Percentiles rank a stretch among this genome's conserved stretches.
Evolutionary conservation across 2,888 invertebrate species (phyloP).

Genomic region (Erebia epiphron): DNA sequence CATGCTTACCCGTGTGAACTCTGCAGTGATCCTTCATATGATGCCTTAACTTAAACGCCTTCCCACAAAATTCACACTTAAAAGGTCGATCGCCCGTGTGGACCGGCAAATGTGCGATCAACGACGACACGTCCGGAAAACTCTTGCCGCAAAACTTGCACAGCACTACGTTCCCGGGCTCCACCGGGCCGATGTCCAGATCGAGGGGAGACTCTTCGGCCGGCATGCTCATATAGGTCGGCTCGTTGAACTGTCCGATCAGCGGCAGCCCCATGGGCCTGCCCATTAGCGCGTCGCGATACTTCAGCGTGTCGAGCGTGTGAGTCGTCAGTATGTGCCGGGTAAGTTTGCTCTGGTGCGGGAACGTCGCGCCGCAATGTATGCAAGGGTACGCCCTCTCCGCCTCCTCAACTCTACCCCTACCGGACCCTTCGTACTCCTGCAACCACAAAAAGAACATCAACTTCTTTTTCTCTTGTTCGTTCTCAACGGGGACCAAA

Average conservation of each 20-base stretch:
- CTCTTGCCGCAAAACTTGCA: conserved; percentile 97
- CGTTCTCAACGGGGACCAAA: conserved; percentile 69
- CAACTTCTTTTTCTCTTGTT: conserved; percentile 91
- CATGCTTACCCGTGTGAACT: conserved; percentile 91
- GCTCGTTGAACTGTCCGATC: conserved; percentile 76
- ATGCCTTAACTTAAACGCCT: conserved; percentile 95
- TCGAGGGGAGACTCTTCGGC: conserved; percentile 85
- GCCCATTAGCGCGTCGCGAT: conserved; percentile 86
- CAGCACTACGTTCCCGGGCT: conserved; percentile 90
- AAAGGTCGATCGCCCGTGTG: conserved; percentile 96
- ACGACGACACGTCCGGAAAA: conserved; percentile 94
- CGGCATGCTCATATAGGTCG: conserved; percentile 73
- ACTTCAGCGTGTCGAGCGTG: conserved; percentile 93
- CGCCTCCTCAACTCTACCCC: conserved; percentile 77
- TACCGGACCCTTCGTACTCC: conserved; percentile 91
- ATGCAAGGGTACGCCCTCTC: conserved; percentile 89
- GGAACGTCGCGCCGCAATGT: conserved; percentile 94
- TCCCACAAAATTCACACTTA: conserved; percentile 97
- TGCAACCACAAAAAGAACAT: conserved; percentile 94
- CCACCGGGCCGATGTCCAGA: conserved; percentile 81
- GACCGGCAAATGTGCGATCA: conserved; percentile 93
- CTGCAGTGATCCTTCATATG: conserved; percentile 98
- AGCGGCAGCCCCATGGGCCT: conserved; percentile 67
- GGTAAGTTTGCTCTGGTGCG: conserved; percentile 95
- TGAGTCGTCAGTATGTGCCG: conserved; percentile 94